Evolutionary conservation across 2,888 invertebrate species (phyloP), one percentile per base, ranked within the genome.

Genomic region (Glomeris marginata): DNA sequence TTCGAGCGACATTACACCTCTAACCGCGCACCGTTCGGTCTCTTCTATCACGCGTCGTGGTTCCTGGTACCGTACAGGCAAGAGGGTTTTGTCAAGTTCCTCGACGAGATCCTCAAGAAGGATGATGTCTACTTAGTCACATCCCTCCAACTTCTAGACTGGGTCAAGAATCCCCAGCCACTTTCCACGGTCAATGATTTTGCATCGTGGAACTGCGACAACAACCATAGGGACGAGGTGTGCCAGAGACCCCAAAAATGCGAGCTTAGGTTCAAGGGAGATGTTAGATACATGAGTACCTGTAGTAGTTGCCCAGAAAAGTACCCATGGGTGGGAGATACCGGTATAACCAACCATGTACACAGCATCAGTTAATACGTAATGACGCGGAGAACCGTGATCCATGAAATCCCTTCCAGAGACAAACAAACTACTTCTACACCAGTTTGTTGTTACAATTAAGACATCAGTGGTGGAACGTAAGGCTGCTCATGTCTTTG

Each of bases 31-130:
- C 90, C 90, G 42, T 90, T 91, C 62, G 90, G 90, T 54, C 72
- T 91, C 46, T 91, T 83, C 72, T 91, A 90, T 65, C 91, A 91
- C 66, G 88, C 90, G 1, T 90, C 91, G 1, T 91, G 90, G 90
- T 91, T 91, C 69, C 90, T 90, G 0, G 88, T 90, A 61, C 82
- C 86, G 0, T 90, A 91, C 64, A 91, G 91, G 71, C 88, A 90
- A 66, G 86, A 84, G 69, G 91, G 90, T 20, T 92, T 92, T 69
- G 85, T 90, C 60, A 83, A 82, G 66, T 91, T 92, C 74, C 71
- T 91, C 56, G 90, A 91, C 70, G 81, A 82, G 55, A 84, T 91
- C 59, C 81, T 85, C 61, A 75, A 78, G 60, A 87, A 88, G 86
- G 80, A 80, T 53, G 91, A 91, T 64, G 90, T 90, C 6, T 90